These are phyloP conservation scores for Idaea dimidiata DNA, from an alignment of 2,888 invertebrate genomes.

Conservation along the genomic window DNA sequence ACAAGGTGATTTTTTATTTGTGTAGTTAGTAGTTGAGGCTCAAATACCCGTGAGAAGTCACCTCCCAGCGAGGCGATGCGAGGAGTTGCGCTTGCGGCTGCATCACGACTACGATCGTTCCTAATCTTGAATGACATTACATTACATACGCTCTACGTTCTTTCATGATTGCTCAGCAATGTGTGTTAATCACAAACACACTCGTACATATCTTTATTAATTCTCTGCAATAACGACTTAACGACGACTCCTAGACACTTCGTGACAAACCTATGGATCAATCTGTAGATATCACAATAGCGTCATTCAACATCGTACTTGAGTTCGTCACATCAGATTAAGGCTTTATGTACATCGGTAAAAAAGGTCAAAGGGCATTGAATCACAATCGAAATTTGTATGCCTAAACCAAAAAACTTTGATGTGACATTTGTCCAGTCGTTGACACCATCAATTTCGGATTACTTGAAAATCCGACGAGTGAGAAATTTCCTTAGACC, in stretches of 20 bases:
- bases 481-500: conserved; percentile 73
- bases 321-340: conserved; percentile 27
- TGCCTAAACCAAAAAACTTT: conserved; percentile 42
- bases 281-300: conserved; percentile 23
- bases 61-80: conserved; percentile 45
- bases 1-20: conserved; percentile 76
- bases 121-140: conserved; percentile 71
- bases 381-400: conserved; percentile 35
- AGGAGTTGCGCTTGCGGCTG: conserved; percentile 21
- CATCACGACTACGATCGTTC: conserved; percentile 33
- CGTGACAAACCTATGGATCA: conserved; percentile 45
- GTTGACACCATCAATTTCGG: conserved; percentile 69
- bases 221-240: conserved; percentile 38
- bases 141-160: conserved; percentile 38
- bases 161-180: conserved; percentile 46
- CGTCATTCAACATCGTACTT: not conserved
- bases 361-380: conserved; percentile 36
- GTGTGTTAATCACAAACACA: conserved; percentile 33
- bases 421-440: conserved; percentile 50
- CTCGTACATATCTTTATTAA: conserved; percentile 53
- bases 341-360: conserved; percentile 33
- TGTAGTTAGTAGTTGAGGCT: conserved; percentile 65
- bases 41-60: conserved; percentile 78
- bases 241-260: conserved; percentile 33
- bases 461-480: conserved; percentile 76